These are phyloP conservation scores for Mythimna pallens DNA, from an alignment of 2,888 invertebrate genomes.

Conservation along the genomic window DNA sequence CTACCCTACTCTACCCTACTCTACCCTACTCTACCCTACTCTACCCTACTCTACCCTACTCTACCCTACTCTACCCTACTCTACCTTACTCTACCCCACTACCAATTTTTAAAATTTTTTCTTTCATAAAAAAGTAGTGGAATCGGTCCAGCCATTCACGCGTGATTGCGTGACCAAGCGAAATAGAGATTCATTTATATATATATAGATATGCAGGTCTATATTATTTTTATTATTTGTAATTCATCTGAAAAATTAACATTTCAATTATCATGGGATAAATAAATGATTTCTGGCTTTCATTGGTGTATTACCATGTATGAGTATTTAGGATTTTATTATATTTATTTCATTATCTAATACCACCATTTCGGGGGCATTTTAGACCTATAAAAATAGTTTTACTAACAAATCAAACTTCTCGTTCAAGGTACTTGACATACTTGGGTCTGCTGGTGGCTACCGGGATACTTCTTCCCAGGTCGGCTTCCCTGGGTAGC, in stretches of 20 bases:
- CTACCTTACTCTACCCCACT: too few relatives aligned
- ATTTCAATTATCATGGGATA: neutral
- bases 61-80: too few relatives aligned
- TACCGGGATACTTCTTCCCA: conserved; percentile 96
- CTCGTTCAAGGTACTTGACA: conserved; percentile 93
- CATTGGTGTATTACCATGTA: neutral
- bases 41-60: too few relatives aligned
- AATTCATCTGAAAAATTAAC: neutral
- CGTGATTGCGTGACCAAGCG: too few relatives aligned
- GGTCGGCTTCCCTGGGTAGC: conserved; percentile 94
- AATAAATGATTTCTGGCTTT: neutral
- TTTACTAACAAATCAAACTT: conserved; percentile 6
- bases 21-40: too few relatives aligned
- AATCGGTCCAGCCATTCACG: too few relatives aligned
- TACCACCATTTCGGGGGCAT: conserved; percentile 26
- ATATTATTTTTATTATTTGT: neutral
- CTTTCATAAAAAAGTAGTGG: too few relatives aligned
- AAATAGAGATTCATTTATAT: too few relatives aligned
- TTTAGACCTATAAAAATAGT: neutral
- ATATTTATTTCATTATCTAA: neutral
- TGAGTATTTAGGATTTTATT: neutral
- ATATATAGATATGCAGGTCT: neutral
- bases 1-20: too few relatives aligned
- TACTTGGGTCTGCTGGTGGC: conserved; percentile 96
- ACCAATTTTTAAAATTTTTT: too few relatives aligned